These are phyloP conservation scores for Mormyrus lacerda DNA, from an alignment of 2,113 vertebrate genomes.

Conservation along the genomic window DNA sequence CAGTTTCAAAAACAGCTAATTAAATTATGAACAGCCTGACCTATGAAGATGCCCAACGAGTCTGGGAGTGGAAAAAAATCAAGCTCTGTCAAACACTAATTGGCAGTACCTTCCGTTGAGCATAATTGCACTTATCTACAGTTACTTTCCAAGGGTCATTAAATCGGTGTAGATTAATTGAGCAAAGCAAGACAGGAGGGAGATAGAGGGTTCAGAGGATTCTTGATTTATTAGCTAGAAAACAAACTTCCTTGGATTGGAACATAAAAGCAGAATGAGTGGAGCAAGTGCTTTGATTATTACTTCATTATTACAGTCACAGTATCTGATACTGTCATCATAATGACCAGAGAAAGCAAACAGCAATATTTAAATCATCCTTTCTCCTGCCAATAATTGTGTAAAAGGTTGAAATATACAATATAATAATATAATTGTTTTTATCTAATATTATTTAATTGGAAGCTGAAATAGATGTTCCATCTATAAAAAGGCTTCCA, in stretches of 20 bases:
- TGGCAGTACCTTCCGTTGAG: constrained; percentile 23
- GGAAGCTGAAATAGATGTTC: neutral
- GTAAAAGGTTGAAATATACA: neutral
- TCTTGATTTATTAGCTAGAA: constrained; percentile 33
- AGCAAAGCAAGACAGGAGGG: constrained; percentile 22
- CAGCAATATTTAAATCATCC: neutral
- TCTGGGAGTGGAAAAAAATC: neutral
- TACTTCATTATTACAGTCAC: neutral
- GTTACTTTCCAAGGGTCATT: constrained; percentile 40
- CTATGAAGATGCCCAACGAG: constrained; percentile 18
- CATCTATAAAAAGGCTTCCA: neutral
- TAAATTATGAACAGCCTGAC: constrained; percentile 32
- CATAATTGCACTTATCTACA: constrained; percentile 42
- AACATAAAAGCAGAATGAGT: neutral
- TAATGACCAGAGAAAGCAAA: neutral
- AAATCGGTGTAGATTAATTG: constrained; percentile 45
- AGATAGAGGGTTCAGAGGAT: constrained; percentile 20
- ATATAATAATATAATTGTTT: neutral
- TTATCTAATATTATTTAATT: neutral
- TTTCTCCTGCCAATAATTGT: neutral
- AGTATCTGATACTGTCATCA: neutral
- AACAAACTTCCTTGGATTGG: constrained; percentile 19
- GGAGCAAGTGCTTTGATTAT: neutral
- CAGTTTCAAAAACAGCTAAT: constrained; percentile 35
- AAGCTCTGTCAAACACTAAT: constrained; percentile 27